Evolutionary conservation across 2,113 vertebrate species (phyloP), one percentile per base, ranked within the genome.

Genomic region (Holacanthus passer): DNA sequence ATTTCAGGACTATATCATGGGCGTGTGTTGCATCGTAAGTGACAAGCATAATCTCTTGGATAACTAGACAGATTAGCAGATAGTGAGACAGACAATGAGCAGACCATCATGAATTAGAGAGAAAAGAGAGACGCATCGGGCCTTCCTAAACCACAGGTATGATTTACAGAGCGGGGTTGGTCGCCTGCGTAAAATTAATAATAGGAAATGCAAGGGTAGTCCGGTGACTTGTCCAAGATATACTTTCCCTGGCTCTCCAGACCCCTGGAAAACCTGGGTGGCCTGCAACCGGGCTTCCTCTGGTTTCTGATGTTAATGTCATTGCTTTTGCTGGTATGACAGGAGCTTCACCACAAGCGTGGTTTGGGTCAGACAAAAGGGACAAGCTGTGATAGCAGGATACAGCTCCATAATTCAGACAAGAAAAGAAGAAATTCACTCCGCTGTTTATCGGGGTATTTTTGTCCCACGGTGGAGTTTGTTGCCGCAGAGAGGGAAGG

Each of bases 241-340:
- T 87, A 93, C 92, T 94, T 93, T 94, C 89, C 80, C 85, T 80
- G 87, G 89, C 84, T 91, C 86, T 84, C 82, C 80, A 92, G 88
- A 83, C 83, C 91, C 82, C 76, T 64, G 86, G 89, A 92, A 93
- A 93, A 92, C 90, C 79, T 95, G 95, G 95, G 95, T 95, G 95
- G 95, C 90, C 94, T 81, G 75, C 71, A 87, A 87, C 87, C 83
- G 39, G 70, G 84, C 88, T 94, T 95, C 93, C 93, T 95, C 76
- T 92, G 91, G 92, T 95, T 93, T 94, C 88, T 88, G 50, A 95
- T 94, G 91, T 91, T 94, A 94, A 94, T 94, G 91, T 91, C 92
- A 83, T 94, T 94, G 90, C 91, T 91, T 93, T 81, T 72, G 79
- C 86, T 84, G 72, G 72, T 86, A 87, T 87, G 91, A 91, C 89